Percentiles rank a stretch among this genome's conserved stretches.
Evolutionary conservation across 35 echinoderm and acorn worm genomes (phyloP).

Genomic region (Eucidaris tribuloides): DNA sequence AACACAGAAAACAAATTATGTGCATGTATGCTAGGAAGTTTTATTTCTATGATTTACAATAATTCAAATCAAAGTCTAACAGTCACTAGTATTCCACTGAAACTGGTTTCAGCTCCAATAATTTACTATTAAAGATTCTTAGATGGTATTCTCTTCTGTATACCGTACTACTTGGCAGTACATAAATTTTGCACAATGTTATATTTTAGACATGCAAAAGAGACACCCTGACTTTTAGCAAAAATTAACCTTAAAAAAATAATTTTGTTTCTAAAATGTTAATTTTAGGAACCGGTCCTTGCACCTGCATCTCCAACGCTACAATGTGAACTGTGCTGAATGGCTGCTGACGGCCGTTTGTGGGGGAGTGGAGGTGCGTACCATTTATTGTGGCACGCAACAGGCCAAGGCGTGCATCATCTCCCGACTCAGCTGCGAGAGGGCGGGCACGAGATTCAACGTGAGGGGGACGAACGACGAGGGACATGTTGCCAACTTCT

Average conservation of each 20-base stretch:
- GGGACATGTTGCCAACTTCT: conserved; percentile 96
- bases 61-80: no score
- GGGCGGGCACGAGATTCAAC: conserved; percentile 90
- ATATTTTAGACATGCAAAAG: no score
- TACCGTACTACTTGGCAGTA: no score
- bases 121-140: no score
- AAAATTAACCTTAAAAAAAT: background rate
- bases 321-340: conserved; percentile 73
- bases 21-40: no score
- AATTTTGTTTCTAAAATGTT: no score
- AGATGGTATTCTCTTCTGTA: no score
- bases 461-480: conserved; percentile 95
- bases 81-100: no score
- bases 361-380: conserved; percentile 92
- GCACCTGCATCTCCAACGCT: conserved; percentile 78
- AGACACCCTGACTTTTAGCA: no score
- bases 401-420: conserved; percentile 86
- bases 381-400: conserved; percentile 79
- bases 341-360: conserved; percentile 89
- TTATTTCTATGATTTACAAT: no score
- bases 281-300: conserved; percentile 80
- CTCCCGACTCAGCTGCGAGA: conserved; percentile 94
- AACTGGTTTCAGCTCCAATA: background rate
- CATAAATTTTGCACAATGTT: no score
- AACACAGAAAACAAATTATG: no score